These are phyloP conservation scores for Chrysodeixis includens DNA, from an alignment of 2,888 invertebrate genomes.

Conservation along the genomic window DNA sequence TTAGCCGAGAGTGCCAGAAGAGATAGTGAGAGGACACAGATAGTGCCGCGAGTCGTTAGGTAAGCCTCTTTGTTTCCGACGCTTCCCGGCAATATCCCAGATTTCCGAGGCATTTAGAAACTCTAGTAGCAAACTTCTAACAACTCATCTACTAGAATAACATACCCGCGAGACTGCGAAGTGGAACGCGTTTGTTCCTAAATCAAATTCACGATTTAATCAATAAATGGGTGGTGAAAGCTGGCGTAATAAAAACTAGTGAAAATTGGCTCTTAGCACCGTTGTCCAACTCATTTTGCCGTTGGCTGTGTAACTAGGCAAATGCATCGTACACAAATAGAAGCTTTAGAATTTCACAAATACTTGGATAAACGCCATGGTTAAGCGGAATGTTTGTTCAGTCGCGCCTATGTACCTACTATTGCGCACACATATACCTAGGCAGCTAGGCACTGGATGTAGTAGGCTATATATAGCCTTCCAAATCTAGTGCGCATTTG, in stretches of 20 bases:
- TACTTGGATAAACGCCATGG: conserved; percentile 58
- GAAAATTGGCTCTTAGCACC: conserved; percentile 41
- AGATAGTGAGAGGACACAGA: conserved; percentile 27
- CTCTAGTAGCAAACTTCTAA: conserved; percentile 3
- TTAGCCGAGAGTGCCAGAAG: conserved; percentile 30
- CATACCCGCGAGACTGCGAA: background rate
- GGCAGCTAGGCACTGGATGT: background rate
- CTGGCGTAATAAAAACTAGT: conserved; percentile 17
- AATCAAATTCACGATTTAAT: conserved; percentile 3
- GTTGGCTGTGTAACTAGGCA: conserved; percentile 47
- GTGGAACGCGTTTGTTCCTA: background rate
- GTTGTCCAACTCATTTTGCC: conserved; percentile 45
- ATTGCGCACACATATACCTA: background rate
- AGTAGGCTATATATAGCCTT: background rate
- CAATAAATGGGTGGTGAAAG: conserved; percentile 13
- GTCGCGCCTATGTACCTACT: conserved; percentile 14
- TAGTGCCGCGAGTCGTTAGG: conserved; percentile 18
- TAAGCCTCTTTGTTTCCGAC: conserved; percentile 21
- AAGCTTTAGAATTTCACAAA: conserved; percentile 54
- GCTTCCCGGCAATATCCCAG: conserved; percentile 1
- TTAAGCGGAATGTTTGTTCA: conserved; percentile 46
- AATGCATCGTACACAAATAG: conserved; percentile 54
- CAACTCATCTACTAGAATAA: conserved; percentile 11
- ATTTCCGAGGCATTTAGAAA: conserved; percentile 11
- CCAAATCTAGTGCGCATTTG: conserved; percentile 16